A percentile compares a stretch with the other conserved stretches of the same genome.
Conservation (phyloP, 2,797 vertebrate genomes). For the Clamator glandarius region DNA sequence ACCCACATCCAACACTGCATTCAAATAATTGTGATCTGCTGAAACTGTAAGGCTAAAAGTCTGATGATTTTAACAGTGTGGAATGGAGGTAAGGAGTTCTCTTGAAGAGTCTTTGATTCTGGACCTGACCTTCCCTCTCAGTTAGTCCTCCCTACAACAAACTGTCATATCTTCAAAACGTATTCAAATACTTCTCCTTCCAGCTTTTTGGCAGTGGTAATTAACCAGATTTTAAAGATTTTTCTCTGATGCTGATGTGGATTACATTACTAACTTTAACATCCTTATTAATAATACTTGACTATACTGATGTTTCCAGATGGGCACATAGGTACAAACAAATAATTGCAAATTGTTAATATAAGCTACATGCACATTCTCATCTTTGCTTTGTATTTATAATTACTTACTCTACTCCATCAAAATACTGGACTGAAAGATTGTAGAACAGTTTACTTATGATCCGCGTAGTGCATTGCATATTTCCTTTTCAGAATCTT, state of each 20-base stretch:
- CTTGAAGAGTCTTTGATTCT: conserved; percentile 21
- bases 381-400: not conserved
- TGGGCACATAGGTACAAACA: not conserved
- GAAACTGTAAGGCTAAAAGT: not conserved
- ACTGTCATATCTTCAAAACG: not conserved
- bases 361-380: not conserved
- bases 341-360: not conserved
- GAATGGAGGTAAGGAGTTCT: not conserved
- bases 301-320: not conserved
- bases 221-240: conserved; percentile 19
- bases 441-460: not conserved
- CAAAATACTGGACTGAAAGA: not conserved
- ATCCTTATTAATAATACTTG: conserved; percentile 6
- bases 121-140: not conserved
- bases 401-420: not conserved
- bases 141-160: not conserved
- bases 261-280: not conserved
- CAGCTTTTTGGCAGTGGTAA: not conserved
- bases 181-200: not conserved
- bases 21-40: not conserved
- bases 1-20: not conserved
- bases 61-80: not conserved
- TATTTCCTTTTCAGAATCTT: not conserved
- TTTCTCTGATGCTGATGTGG: not conserved
- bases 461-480: not conserved